Evolutionary conservation across 2,888 invertebrate genomes (phyloP).

Genomic region (Epinotia demarniana): DNA sequence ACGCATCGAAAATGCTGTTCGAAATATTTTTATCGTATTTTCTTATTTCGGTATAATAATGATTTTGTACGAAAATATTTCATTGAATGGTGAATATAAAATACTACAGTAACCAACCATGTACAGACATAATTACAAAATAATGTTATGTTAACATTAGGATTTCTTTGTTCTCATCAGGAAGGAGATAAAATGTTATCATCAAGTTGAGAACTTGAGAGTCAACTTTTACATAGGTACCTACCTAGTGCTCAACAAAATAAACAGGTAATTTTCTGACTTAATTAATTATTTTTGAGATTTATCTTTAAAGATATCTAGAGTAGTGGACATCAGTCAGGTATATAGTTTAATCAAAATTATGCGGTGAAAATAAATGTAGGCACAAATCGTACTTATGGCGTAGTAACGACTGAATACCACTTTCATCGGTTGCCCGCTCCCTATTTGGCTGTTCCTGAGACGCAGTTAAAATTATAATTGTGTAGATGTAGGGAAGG

Average conservation of each 20-base stretch:
- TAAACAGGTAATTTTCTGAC: not conserved
- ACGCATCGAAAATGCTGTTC: not conserved
- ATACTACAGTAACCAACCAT: too few relatives aligned
- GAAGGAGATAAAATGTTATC: not conserved
- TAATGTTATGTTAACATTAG: not conserved
- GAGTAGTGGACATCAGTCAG: too few relatives aligned
- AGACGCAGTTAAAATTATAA: slow-evolving; percentile 14
- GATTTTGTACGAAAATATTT: too few relatives aligned
- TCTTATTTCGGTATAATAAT: not conserved
- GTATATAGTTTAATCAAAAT: not conserved
- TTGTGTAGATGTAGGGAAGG: slow-evolving; percentile 13
- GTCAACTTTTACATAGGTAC: not conserved
- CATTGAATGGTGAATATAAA: too few relatives aligned
- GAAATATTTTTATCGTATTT: slow-evolving; percentile 1
- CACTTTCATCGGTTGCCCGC: not conserved
- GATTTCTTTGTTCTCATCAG: slow-evolving; percentile 21
- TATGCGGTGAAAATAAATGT: not conserved
- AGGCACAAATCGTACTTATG: not conserved
- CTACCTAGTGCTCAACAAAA: not conserved
- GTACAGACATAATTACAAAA: too few relatives aligned
- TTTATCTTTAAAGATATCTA: not conserved
- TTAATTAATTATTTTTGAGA: not conserved
- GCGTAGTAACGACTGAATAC: not conserved
- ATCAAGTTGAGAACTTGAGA: not conserved
- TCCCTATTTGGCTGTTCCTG: not conserved